A percentile compares a stretch with the other conserved stretches of the same genome.
Conservation (phyloP, 2,888 invertebrate genomes). For the Trilocha varians region DNA sequence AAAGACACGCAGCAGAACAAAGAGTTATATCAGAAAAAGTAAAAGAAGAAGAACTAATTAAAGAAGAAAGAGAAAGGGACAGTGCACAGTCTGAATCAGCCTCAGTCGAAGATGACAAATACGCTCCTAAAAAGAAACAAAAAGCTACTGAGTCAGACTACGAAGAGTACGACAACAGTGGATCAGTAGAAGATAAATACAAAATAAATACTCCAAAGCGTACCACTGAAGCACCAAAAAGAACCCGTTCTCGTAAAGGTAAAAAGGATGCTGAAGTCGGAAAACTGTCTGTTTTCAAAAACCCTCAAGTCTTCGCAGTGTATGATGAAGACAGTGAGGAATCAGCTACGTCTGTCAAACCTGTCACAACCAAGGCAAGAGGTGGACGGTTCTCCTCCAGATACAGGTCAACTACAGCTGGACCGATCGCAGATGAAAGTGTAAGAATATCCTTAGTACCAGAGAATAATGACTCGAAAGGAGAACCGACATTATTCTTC, state of each 20-base stretch:
- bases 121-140: conserved; percentile 16
- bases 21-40: conserved; percentile 43
- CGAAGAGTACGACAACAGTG: conserved; percentile 46
- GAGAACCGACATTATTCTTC: conserved; percentile 53
- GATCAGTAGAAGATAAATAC: conserved; percentile 38
- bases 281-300: conserved; percentile 52
- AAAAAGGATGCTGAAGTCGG: conserved; percentile 26
- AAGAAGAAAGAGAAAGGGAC: conserved; percentile 44
- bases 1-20: conserved; percentile 52
- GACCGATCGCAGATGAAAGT: conserved; percentile 19
- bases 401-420: conserved; percentile 15
- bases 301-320: conserved; percentile 42
- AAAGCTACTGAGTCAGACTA: conserved; percentile 27
- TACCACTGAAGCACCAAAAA: conserved; percentile 16
- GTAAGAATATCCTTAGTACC: conserved; percentile 52
- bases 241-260: conserved; percentile 14
- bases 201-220: conserved; percentile 18
- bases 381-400: conserved; percentile 26
- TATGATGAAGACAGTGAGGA: conserved; percentile 37
- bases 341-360: conserved; percentile 12
- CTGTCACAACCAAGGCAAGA: conserved; percentile 5
- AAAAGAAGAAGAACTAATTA: conserved; percentile 51
- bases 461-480: conserved; percentile 28
- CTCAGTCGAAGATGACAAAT: conserved; percentile 28
- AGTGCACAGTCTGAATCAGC: conserved; percentile 11